Percentiles rank a stretch among this genome's conserved stretches.
phyloP scores from a whole-genome alignment of 2,113 vertebrate genomes.

The Chloroceryle aenea region DNA sequence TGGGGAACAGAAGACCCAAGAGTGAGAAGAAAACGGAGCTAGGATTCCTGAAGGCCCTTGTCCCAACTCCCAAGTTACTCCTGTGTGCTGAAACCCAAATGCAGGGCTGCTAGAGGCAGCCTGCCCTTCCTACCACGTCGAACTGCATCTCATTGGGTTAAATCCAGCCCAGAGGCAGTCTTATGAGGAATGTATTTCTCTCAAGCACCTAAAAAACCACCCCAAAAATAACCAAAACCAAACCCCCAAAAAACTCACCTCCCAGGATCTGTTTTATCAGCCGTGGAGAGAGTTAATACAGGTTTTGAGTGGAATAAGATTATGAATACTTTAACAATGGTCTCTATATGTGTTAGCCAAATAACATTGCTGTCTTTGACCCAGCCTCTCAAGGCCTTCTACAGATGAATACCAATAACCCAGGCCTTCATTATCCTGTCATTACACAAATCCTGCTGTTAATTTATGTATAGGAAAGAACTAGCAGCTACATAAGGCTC shows the following conservation, averaged over 20 bases:
- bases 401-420: slow-evolving; percentile 62
- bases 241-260: not conserved
- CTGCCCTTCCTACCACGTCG: not conserved
- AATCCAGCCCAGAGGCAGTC: not conserved
- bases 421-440: slow-evolving; percentile 65
- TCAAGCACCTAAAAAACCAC: not conserved
- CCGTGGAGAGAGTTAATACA: not conserved
- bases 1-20: not conserved
- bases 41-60: not conserved
- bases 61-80: not conserved
- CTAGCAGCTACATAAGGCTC: slow-evolving; percentile 57
- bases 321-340: not conserved
- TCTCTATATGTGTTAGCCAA: slow-evolving; percentile 16
- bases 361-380: slow-evolving; percentile 52
- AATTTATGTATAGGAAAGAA: slow-evolving; percentile 70
- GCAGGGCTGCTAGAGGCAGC: not conserved
- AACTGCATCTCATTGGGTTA: accelerated
- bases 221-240: not conserved
- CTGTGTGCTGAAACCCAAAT: not conserved
- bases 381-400: slow-evolving; percentile 40
- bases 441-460: slow-evolving; percentile 71
- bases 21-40: not conserved
- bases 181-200: not conserved
- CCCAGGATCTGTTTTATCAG: not conserved
- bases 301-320: not conserved